These are phyloP conservation scores for Ranitomeya imitator DNA, from an alignment of 2,113 vertebrate genomes.

Conservation along the genomic window DNA sequence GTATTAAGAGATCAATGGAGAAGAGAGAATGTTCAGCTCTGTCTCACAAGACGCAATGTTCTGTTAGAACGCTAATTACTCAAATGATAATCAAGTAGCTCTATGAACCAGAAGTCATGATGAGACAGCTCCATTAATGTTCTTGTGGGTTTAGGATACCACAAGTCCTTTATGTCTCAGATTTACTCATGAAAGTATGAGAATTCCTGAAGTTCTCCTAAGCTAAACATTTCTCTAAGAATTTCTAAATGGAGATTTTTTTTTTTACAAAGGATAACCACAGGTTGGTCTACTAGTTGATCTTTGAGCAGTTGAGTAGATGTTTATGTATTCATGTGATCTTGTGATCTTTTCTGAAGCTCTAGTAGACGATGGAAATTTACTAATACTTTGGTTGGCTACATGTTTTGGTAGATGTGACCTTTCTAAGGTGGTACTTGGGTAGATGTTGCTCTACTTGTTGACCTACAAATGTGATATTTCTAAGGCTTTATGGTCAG, in stretches of 20 bases:
- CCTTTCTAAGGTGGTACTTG: neutral
- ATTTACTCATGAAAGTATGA: neutral
- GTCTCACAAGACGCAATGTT: neutral
- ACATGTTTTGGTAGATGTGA: neutral
- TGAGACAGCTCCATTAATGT: neutral
- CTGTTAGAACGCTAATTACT: conserved; percentile 7
- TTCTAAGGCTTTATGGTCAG: too few relatives aligned
- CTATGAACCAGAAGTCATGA: neutral
- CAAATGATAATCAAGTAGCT: conserved; percentile 1
- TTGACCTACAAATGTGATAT: neutral
- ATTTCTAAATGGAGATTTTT: neutral
- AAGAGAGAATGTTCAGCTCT: conserved; percentile 1
- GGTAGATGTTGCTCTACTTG: neutral
- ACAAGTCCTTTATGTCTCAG: neutral
- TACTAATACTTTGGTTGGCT: too few relatives aligned
- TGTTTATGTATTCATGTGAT: too few relatives aligned
- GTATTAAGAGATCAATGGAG: conserved; percentile 17
- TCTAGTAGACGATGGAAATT: too few relatives aligned
- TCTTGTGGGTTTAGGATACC: neutral
- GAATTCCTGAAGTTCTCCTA: neutral
- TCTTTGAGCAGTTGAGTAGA: neutral
- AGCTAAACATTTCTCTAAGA: neutral
- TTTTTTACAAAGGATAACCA: neutral
- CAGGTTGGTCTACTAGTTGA: neutral
- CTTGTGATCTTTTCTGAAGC: too few relatives aligned